phyloP scores from a whole-genome alignment of 2,113 vertebrate species.

The Bucco capensis region DNA sequence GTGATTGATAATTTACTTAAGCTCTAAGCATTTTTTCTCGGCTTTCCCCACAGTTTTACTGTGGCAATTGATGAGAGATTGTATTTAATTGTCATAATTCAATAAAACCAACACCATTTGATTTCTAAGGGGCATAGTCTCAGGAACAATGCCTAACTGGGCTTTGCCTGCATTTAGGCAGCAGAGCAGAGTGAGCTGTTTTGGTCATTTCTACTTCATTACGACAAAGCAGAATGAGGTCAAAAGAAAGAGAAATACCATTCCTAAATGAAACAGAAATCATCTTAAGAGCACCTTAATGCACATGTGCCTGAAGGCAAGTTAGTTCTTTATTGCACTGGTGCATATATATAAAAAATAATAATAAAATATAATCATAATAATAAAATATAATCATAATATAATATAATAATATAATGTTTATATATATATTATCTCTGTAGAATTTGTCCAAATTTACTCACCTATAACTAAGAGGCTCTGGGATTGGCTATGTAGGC shows the following conservation, averaged over 20 bases:
- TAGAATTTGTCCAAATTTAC: not conserved
- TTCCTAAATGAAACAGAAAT: not conserved
- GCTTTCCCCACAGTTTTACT: constrained; percentile 1
- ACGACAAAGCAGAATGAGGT: not conserved
- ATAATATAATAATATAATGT: no score
- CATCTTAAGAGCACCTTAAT: constrained; percentile 20
- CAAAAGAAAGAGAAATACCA: not conserved
- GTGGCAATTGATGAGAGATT: constrained; percentile 25
- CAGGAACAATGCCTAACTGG: not conserved
- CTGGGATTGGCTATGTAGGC: not conserved
- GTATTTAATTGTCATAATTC: constrained; percentile 44
- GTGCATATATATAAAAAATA: no score
- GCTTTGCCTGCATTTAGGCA: not conserved
- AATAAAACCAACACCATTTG: constrained; percentile 13
- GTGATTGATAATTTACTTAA: constrained; percentile 23
- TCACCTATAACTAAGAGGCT: not conserved
- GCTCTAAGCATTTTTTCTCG: not conserved
- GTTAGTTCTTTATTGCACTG: not conserved
- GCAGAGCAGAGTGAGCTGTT: not conserved
- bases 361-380: no score
- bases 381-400: no score
- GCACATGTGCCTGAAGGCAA: constrained; percentile 17
- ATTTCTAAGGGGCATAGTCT: not conserved
- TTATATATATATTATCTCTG: not conserved
- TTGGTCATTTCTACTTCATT: not conserved